Evolutionary conservation across 35 echinoderm and acorn worm genomes (phyloP), one percentile per base, ranked within the genome.

Genomic region (Stichopus chloronotus): DNA sequence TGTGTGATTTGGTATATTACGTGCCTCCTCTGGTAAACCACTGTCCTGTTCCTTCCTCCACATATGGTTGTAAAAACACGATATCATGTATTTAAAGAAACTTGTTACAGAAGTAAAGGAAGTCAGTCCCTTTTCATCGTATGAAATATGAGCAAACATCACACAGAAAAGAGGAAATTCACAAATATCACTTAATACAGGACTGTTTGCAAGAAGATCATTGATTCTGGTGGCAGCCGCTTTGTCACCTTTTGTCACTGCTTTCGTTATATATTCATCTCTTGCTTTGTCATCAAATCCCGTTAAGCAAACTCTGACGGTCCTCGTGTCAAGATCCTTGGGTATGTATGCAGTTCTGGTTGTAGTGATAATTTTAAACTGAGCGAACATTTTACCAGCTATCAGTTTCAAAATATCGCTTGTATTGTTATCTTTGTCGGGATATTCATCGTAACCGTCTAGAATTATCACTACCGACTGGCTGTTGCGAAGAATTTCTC

Each of bases 51-150:
- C 22, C 19, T 74, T 65, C 19, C 61, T 74, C 82, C 82, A 85
- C 82, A 85, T 85, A 17, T 85, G 82, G 24, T 58, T 85, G 14
- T 85, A 85, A 16, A 85, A 85, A 23, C 82, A 85, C 17, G 55
- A 20, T 6, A 85, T 57, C 53, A 85, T 85, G 55, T 85, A 55
- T 16, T 11, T 85, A 58, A 85, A 85, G 55, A 85, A 85, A 17
- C 16, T 85, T n/a, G 82, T 85, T 5, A 85, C 82, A 20, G 82
- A 85, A 53, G 16, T 58, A 85, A 56, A 85, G 14, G 17, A n/a
- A 1, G 10, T 7, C 6, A 58, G 19, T 5, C 19, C 82, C 8
- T 85, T 20, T 8, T 21, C 20, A 8, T 85, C 55, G 6, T 85
- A 9, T 5, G 55, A 53, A 17, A 85, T 85, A 23, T 85, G 82